Evolutionary conservation across 2,797 vertebrate genomes (phyloP).

Genomic region (Bradypodion ventrale): DNA sequence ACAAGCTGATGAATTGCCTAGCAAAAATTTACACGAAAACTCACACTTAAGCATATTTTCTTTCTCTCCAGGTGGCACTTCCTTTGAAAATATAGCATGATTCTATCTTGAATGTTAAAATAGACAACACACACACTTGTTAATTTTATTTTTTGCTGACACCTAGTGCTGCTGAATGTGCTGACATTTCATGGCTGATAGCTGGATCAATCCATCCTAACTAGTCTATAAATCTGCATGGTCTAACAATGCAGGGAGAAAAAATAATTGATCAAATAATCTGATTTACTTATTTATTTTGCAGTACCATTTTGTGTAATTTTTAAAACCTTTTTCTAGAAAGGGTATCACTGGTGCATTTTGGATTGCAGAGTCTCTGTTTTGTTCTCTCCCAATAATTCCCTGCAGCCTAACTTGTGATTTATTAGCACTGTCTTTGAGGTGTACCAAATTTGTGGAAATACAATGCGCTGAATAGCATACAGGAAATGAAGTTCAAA

Average conservation of each 20-base stretch:
- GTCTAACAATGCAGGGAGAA: constrained; percentile 35
- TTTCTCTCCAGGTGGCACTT: constrained; percentile 70
- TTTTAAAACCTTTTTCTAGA: constrained; percentile 55
- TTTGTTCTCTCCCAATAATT: constrained; percentile 25
- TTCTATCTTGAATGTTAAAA: constrained; percentile 72
- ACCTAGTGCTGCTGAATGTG: constrained; percentile 62
- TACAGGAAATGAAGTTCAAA: constrained; percentile 54
- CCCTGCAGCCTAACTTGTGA: constrained; percentile 52
- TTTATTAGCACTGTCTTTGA: constrained; percentile 60
- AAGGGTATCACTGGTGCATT: constrained; percentile 25
- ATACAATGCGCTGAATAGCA: constrained; percentile 36
- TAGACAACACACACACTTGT: constrained; percentile 45
- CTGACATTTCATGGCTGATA: constrained; percentile 56
- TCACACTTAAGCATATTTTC: constrained; percentile 75
- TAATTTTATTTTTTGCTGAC: constrained; percentile 62
- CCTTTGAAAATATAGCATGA: constrained; percentile 72
- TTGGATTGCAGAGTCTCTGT: constrained; percentile 24
- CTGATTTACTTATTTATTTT: constrained; percentile 57
- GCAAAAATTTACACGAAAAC: constrained; percentile 72
- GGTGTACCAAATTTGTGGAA: constrained; percentile 43
- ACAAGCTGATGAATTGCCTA: constrained; percentile 66
- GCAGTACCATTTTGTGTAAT: constrained; percentile 63
- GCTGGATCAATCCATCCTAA: constrained; percentile 61
- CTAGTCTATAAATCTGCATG: constrained; percentile 64
- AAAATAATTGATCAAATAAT: constrained; percentile 67